A percentile compares a stretch with the other conserved stretches of the same genome.
Conservation (phyloP, 1,140 invertebrate genomes). For the Eufriesea mexicana region DNA sequence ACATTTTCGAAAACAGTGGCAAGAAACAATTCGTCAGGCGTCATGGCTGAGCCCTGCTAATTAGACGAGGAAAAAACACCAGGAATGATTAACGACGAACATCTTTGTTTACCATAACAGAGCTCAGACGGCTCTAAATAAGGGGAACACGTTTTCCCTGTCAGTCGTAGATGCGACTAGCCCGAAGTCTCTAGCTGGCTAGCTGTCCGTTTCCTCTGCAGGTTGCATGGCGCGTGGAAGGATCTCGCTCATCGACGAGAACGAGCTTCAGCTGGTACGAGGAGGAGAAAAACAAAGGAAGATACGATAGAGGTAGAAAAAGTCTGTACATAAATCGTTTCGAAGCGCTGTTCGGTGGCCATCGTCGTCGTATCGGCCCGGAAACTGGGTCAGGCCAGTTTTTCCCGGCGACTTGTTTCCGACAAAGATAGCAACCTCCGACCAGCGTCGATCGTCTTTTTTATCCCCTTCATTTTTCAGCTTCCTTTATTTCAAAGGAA, state of each 20-base stretch:
- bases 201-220: neutral
- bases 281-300: neutral
- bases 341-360: conserved; percentile 15
- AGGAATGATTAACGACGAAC: neutral
- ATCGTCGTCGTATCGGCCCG: conserved; percentile 31
- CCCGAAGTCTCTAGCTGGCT: neutral
- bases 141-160: neutral
- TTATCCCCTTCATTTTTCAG: neutral
- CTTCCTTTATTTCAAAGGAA: neutral
- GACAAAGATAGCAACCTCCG: conserved; percentile 8
- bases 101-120: neutral
- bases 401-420: conserved; percentile 40
- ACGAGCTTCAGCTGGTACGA: neutral
- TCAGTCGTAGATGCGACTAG: neutral
- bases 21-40: too few relatives aligned
- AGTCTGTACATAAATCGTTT: conserved; percentile 45
- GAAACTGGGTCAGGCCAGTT: conserved; percentile 27
- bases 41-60: too few relatives aligned
- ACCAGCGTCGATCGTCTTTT: neutral
- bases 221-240: neutral
- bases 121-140: too few relatives aligned
- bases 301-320: conserved; percentile 2
- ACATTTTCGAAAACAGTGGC: too few relatives aligned
- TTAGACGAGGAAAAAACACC: too few relatives aligned
- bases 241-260: neutral